phyloP scores from a whole-genome alignment of 2,113 vertebrate species.

The Charadrius vociferus region DNA sequence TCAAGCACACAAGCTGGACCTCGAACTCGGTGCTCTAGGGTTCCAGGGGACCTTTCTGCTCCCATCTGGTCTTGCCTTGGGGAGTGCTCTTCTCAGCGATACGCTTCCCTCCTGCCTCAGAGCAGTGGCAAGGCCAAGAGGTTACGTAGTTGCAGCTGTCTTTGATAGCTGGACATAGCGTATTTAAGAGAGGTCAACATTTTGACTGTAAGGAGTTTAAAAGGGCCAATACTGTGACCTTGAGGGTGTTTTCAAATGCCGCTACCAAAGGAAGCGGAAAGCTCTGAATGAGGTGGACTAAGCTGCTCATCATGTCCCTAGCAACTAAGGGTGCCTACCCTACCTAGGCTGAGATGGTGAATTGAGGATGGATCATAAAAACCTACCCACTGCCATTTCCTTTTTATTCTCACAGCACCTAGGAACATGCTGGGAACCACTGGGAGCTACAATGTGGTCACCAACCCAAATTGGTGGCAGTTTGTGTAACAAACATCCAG shows the following conservation, averaged over 20 bases:
- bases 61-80: background rate
- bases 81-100: background rate
- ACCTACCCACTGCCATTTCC: background rate
- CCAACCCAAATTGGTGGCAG: background rate
- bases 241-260: background rate
- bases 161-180: background rate
- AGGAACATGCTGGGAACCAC: background rate
- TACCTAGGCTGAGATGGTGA: background rate
- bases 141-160: background rate
- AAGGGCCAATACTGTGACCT: rapidly evolving
- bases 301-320: background rate
- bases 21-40: rapidly evolving
- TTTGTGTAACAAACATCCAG: no score
- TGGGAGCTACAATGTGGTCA: background rate
- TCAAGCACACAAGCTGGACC: background rate
- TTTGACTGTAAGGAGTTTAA: background rate
- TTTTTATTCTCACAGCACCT: background rate
- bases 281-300: background rate
- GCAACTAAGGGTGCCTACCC: background rate
- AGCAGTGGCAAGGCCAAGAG: background rate
- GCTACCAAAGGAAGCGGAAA: background rate
- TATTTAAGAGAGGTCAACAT: background rate
- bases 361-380: background rate
- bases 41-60: background rate
- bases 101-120: background rate